Conservation (phyloP, 2,113 vertebrate species). For the Etheostoma cragini region DNA sequence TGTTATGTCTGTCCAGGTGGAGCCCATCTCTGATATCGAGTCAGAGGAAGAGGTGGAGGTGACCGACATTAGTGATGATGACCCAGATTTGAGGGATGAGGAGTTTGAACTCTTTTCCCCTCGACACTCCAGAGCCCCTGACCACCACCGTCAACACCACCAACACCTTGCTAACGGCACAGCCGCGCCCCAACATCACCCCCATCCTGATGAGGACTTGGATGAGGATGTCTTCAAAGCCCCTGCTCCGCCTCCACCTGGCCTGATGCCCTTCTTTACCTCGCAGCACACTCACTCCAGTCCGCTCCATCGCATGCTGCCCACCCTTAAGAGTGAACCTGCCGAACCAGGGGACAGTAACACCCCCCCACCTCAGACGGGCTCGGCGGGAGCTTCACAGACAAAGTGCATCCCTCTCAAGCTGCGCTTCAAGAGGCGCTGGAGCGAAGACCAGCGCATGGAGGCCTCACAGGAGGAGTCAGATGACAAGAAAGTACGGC, state of each 20-base stretch:
- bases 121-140: constrained; percentile 53
- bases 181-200: constrained; percentile 46
- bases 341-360: constrained; percentile 57
- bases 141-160: constrained; percentile 49
- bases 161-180: constrained; percentile 64
- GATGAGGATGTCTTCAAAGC: constrained; percentile 94
- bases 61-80: constrained; percentile 92
- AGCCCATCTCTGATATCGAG: constrained; percentile 93
- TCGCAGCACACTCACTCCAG: constrained; percentile 58
- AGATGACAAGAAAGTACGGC: constrained; percentile 88
- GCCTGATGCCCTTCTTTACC: constrained; percentile 73
- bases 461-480: constrained; percentile 85
- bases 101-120: constrained; percentile 74
- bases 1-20: constrained; percentile 79
- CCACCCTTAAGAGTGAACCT: constrained; percentile 80
- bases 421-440: constrained; percentile 92
- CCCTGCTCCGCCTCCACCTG: constrained; percentile 82
- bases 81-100: constrained; percentile 82
- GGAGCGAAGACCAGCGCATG: constrained; percentile 93
- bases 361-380: constrained; percentile 68
- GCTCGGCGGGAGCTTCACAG: constrained; percentile 41
- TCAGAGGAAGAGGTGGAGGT: constrained; percentile 92
- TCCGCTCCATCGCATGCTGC: constrained; percentile 37
- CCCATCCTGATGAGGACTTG: constrained; percentile 84
- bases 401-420: constrained; percentile 92